A percentile compares a stretch with the other conserved stretches of the same genome.
These are phyloP conservation scores for Galaxea fascicularis DNA, from an alignment of 92 coral and sea anemone genomes.

Conservation along the genomic window DNA sequence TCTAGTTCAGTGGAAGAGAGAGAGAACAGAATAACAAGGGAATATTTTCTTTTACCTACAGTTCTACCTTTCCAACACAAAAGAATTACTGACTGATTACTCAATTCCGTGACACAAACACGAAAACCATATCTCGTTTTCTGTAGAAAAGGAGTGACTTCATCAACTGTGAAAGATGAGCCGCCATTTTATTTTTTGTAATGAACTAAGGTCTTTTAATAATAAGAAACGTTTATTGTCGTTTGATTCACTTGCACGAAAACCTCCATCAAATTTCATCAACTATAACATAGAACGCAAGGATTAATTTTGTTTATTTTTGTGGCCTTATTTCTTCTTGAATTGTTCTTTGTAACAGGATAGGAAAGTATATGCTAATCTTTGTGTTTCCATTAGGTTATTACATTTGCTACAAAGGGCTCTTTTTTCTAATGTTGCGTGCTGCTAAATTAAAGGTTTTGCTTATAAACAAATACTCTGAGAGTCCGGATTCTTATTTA, in stretches of 20 bases:
- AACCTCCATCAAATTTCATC: too few species aligned
- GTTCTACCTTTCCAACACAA: not conserved
- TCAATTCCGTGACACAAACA: too few species aligned
- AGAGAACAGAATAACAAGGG: not conserved
- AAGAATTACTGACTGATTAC: too few species aligned
- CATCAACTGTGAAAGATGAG: not conserved
- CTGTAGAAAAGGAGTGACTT: not conserved
- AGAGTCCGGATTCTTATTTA: not conserved
- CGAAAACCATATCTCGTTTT: not conserved
- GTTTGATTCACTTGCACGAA: too few species aligned
- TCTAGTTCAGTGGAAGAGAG: not conserved
- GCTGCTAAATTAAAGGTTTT: not conserved
- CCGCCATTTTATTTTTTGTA: not conserved
- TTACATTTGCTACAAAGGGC: not conserved
- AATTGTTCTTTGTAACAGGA: too few species aligned
- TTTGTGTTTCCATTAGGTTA: not conserved
- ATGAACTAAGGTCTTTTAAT: too few species aligned
- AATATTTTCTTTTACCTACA: too few species aligned
- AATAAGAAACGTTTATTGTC: too few species aligned
- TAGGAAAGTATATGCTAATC: too few species aligned
- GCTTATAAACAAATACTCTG: not conserved
- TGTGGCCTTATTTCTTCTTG: too few species aligned
- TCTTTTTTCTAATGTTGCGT: not conserved
- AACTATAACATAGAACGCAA: too few species aligned
- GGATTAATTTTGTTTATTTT: too few species aligned